These are phyloP conservation scores for Noctuana brunneofusca DNA, from an alignment of 2,888 invertebrate species.

Conservation along the genomic window DNA sequence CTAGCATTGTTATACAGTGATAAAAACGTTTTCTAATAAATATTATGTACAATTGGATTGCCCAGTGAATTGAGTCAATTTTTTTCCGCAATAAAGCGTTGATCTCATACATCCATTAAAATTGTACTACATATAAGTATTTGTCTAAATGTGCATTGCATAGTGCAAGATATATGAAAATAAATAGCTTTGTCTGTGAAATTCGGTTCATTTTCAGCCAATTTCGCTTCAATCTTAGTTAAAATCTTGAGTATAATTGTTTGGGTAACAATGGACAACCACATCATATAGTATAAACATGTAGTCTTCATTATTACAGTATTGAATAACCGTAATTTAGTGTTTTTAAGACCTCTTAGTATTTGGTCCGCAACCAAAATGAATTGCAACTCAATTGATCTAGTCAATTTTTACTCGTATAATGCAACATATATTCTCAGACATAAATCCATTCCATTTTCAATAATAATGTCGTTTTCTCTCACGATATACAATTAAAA, in stretches of 20 bases:
- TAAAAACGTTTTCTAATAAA: conserved; percentile 50
- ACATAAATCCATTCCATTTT: neutral
- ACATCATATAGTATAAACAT: conserved; percentile 3
- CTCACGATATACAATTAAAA: too few relatives aligned
- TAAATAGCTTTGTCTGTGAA: conserved; percentile 55
- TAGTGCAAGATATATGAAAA: conserved; percentile 47
- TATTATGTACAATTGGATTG: conserved; percentile 57
- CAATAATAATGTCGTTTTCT: neutral
- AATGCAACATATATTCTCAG: conserved; percentile 3
- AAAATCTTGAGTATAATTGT: neutral
- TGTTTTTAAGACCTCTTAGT: neutral
- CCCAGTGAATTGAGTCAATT: conserved; percentile 76
- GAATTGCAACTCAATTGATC: conserved; percentile 18
- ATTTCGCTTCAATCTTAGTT: conserved; percentile 8
- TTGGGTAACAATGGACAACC: neutral
- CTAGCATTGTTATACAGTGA: conserved; percentile 54
- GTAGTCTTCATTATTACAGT: conserved; percentile 10
- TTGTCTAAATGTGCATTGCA: conserved; percentile 52
- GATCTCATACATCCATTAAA: conserved; percentile 72
- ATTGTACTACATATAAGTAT: conserved; percentile 54
- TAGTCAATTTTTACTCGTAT: conserved; percentile 30
- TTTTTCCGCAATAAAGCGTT: conserved; percentile 63
- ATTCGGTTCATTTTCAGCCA: conserved; percentile 50
- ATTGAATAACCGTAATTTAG: conserved; percentile 7
- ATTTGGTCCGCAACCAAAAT: conserved; percentile 16